A percentile compares a stretch with the other conserved stretches of the same genome.
These are phyloP conservation scores for Dryocosmus kuriphilus DNA, from an alignment of 2,888 invertebrate species.

Conservation along the genomic window DNA sequence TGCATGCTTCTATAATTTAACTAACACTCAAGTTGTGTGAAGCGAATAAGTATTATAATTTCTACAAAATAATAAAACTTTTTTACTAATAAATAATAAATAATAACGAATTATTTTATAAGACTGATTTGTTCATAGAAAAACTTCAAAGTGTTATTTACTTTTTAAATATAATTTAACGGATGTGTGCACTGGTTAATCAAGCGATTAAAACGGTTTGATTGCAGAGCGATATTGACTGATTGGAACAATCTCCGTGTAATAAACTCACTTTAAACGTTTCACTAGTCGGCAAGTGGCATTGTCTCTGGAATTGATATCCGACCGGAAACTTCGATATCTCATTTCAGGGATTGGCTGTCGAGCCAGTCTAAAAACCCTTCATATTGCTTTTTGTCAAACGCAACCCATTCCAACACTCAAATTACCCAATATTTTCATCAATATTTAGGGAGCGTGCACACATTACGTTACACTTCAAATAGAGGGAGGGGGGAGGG, in stretches of 20 bases:
- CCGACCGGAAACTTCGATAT: constrained; percentile 58
- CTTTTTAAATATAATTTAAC: not conserved
- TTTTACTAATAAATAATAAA: too few species aligned
- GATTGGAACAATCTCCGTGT: not conserved
- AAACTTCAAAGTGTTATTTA: not conserved
- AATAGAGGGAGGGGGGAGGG: too few species aligned
- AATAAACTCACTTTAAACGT: constrained; percentile 4
- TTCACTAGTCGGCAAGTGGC: not conserved
- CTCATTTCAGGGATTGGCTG: constrained; percentile 48
- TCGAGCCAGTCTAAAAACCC: constrained; percentile 23
- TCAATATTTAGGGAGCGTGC: not conserved
- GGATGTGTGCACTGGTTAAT: not conserved
- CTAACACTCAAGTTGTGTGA: not conserved
- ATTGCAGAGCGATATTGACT: constrained; percentile 6
- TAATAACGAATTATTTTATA: not conserved
- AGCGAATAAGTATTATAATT: not conserved
- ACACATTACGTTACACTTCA: too few species aligned
- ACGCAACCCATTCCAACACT: constrained; percentile 1
- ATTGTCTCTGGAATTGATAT: constrained; percentile 51
- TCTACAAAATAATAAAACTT: too few species aligned
- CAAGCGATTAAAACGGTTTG: not conserved
- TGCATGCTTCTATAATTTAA: not conserved
- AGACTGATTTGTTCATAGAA: not conserved
- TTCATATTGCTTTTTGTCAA: constrained; percentile 2
- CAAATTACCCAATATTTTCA: constrained; percentile 21